phyloP scores from a whole-genome alignment of 2,888 invertebrate genomes.

The Aricia artaxerxes region DNA sequence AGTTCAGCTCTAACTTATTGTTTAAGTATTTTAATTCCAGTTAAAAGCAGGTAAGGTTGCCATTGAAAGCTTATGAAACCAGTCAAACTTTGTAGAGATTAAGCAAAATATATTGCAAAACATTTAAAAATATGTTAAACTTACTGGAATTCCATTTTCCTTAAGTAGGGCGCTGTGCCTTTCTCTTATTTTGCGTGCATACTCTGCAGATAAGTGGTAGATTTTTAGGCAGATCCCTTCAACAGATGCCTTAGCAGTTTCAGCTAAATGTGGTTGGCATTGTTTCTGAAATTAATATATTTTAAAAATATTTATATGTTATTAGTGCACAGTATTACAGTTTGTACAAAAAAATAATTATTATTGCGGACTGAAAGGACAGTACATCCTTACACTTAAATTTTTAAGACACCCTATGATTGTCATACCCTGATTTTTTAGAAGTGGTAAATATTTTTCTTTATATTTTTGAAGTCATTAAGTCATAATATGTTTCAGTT shows the following conservation, averaged over 20 bases:
- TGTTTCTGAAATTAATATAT: slow-evolving; percentile 82
- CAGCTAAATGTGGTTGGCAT: slow-evolving; percentile 97
- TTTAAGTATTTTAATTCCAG: no score
- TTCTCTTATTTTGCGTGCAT: slow-evolving; percentile 94
- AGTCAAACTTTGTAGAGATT: no score
- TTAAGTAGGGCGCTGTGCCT: slow-evolving; percentile 92
- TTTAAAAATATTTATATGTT: slow-evolving; percentile 22
- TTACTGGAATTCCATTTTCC: slow-evolving; percentile 88
- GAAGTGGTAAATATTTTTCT: not conserved
- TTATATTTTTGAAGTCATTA: not conserved
- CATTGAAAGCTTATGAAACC: no score
- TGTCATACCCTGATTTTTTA: not conserved
- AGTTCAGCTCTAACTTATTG: no score
- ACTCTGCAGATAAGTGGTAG: slow-evolving; percentile 94
- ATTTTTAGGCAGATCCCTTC: slow-evolving; percentile 97
- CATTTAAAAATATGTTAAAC: not conserved
- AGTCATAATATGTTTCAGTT: not conserved
- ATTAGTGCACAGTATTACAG: not conserved
- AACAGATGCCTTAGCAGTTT: slow-evolving; percentile 96
- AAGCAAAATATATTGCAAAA: not conserved
- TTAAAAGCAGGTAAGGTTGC: no score
- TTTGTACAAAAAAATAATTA: not conserved
- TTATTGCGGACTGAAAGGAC: not conserved
- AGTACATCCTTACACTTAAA: no score
- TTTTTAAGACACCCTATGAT: not conserved